phyloP scores from a whole-genome alignment of 2,888 invertebrate genomes.

The Trypoxylon attenuatum region DNA sequence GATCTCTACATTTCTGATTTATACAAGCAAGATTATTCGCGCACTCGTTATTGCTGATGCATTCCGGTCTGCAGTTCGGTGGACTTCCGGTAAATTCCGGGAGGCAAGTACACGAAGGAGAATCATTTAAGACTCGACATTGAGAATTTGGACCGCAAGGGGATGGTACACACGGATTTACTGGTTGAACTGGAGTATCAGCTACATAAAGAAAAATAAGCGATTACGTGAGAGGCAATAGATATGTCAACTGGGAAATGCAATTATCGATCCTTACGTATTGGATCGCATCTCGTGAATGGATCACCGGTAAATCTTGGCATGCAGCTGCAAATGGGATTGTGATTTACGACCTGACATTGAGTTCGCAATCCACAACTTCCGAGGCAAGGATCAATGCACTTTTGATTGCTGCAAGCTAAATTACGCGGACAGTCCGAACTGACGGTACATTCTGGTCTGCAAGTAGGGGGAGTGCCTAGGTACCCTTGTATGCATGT shows the following conservation, averaged over 20 bases:
- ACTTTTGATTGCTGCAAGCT: slow-evolving; percentile 87
- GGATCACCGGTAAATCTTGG: slow-evolving; percentile 85
- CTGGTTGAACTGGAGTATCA: slow-evolving; percentile 26
- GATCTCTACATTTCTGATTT: slow-evolving; percentile 76
- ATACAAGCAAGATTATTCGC: slow-evolving; percentile 74
- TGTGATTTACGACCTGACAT: slow-evolving; percentile 88
- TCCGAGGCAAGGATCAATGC: slow-evolving; percentile 87
- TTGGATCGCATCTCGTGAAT: slow-evolving; percentile 80
- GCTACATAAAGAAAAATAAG: slow-evolving; percentile 19
- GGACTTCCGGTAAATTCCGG: slow-evolving; percentile 84
- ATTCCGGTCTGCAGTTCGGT: slow-evolving; percentile 80
- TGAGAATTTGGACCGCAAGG: slow-evolving; percentile 87
- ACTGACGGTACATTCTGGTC: slow-evolving; percentile 88
- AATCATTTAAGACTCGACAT: slow-evolving; percentile 80
- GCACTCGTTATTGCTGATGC: slow-evolving; percentile 75
- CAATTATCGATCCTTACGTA: slow-evolving; percentile 51
- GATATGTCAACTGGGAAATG: slow-evolving; percentile 26
- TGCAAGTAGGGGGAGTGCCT: slow-evolving; percentile 83
- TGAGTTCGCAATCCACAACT: slow-evolving; percentile 86
- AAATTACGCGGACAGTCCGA: slow-evolving; percentile 85
- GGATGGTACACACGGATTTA: slow-evolving; percentile 75
- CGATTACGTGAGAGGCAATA: too few relatives aligned
- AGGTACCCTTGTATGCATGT: slow-evolving; percentile 84
- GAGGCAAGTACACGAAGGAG: slow-evolving; percentile 79
- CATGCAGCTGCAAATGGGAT: slow-evolving; percentile 89